Evolutionary conservation across 2,797 vertebrate species (phyloP), one percentile per base, ranked within the genome.

Genomic region (Melanotaenia pygmaea): DNA sequence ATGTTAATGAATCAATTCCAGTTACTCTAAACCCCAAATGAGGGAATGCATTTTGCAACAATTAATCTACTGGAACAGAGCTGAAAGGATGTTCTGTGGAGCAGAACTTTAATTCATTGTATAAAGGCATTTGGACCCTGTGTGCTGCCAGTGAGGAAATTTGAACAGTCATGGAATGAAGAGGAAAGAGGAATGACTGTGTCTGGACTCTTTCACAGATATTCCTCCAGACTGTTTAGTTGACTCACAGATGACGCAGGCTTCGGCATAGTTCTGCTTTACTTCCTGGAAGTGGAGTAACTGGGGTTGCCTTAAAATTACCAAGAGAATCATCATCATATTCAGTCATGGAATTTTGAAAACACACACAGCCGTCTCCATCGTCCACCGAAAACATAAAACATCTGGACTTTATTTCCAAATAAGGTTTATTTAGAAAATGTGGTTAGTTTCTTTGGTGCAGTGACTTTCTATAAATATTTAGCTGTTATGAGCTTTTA

Each of bases 211-310:
- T 63, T 74, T 92, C 90, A 91, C 73, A 87, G 88, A 86, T 87
- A 87, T 91, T 83, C 87, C 83, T 83, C 68, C 84, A 83, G 83
- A 88, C 87, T 88, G 87, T 87, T 88, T 88, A 77, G 85, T 83
- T 88, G 90, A 92, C 86, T 93, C 92, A 91, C 78, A 64, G 85
- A 87, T 93, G 93, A 93, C 87, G 90, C 92, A 92, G 89, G 87
- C 81, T 71, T 45, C 73, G 14, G 76, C 89, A 87, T 90, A 88
- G 59, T 82, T 91, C 62, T 57, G 61, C 80, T 85, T 66, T 79
- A 88, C 87, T 92, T 92, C 90, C 90, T 86, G 90, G 85, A 92
- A 87, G 89, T 83, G 24, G 68, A 77, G 81, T 35, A 59, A 0
- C 74, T 20, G 80, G 85, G 79, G 88, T 91, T 88, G 81, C 87